Evolutionary conservation across 2,797 vertebrate genomes (phyloP).

Genomic region (Alcedo quadribrachys): DNA sequence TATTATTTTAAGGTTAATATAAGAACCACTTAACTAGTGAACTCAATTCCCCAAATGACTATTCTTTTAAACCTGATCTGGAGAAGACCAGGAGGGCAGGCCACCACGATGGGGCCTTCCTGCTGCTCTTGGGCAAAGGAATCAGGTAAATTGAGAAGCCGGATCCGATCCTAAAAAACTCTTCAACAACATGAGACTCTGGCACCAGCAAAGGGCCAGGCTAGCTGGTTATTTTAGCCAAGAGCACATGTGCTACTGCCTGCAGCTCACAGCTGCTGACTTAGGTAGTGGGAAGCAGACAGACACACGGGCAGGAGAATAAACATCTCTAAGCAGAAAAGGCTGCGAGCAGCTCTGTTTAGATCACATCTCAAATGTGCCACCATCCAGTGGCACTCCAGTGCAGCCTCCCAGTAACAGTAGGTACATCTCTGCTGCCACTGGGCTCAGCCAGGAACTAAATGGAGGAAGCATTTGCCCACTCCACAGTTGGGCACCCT

Average conservation of each 20-base stretch:
- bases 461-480: not conserved
- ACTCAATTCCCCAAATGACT: not conserved
- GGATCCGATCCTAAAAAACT: slow-evolving; percentile 17
- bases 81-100: not conserved
- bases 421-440: not conserved
- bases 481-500: not conserved
- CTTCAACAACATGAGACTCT: slow-evolving; percentile 37
- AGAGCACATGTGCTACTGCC: slow-evolving; percentile 50
- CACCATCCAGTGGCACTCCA: not conserved
- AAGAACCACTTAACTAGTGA: not conserved
- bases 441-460: not conserved
- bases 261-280: slow-evolving; percentile 60
- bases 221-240: slow-evolving; percentile 63
- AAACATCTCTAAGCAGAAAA: slow-evolving; percentile 15
- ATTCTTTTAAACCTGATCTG: not conserved
- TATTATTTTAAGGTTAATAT: not conserved
- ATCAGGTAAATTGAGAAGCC: slow-evolving; percentile 47
- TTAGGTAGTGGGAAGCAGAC: not conserved
- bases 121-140: slow-evolving; percentile 1
- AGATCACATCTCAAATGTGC: not conserved
- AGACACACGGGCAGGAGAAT: not conserved
- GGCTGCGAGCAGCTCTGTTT: slow-evolving; percentile 10
- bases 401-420: not conserved
- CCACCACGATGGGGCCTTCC: not conserved
- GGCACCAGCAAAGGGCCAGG: slow-evolving; percentile 42